These are phyloP conservation scores for Pyrocoelia pectoralis DNA, from an alignment of 2,888 invertebrate species.

Conservation along the genomic window DNA sequence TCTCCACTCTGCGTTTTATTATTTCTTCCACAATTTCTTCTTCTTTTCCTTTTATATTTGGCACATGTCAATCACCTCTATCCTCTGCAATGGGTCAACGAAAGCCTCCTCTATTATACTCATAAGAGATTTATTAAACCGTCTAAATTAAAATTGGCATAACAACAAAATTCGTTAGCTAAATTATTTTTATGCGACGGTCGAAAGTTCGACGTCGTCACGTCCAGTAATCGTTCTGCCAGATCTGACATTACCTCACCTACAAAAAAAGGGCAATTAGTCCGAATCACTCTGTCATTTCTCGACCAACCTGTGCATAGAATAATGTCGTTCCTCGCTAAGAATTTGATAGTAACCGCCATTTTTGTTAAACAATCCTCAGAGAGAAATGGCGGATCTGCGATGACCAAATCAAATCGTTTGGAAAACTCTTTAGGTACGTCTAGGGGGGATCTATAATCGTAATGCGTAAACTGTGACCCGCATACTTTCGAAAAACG, in stretches of 20 bases:
- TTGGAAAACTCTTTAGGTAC: conserved; percentile 67
- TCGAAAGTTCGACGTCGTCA: conserved; percentile 73
- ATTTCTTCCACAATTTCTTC: no score
- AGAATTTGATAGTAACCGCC: conserved; percentile 75
- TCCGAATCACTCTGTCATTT: no score
- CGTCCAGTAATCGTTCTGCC: conserved; percentile 68
- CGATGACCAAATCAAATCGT: conserved; percentile 83
- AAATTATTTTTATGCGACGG: conserved; percentile 90
- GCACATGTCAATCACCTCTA: no score
- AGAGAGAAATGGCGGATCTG: conserved; percentile 95
- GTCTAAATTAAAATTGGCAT: conserved; percentile 77
- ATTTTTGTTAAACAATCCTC: conserved; percentile 91
- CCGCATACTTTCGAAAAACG: conserved; percentile 79
- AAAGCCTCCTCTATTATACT: no score
- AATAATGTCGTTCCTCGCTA: conserved; percentile 77
- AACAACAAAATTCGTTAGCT: conserved; percentile 93
- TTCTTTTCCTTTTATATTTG: no score
- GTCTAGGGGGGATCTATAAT: conserved; percentile 82
- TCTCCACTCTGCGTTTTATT: no score
- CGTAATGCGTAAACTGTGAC: conserved; percentile 83
- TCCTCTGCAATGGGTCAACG: no score
- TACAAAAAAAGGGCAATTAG: conserved; percentile 56
- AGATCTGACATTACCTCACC: conserved; percentile 80
- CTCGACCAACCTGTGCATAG: conserved; percentile 80
- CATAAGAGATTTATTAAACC: no score